Percentiles rank a stretch among this genome's conserved stretches.
phyloP scores from a whole-genome alignment of 2,888 invertebrate genomes.

The Ectobius pallidus region DNA sequence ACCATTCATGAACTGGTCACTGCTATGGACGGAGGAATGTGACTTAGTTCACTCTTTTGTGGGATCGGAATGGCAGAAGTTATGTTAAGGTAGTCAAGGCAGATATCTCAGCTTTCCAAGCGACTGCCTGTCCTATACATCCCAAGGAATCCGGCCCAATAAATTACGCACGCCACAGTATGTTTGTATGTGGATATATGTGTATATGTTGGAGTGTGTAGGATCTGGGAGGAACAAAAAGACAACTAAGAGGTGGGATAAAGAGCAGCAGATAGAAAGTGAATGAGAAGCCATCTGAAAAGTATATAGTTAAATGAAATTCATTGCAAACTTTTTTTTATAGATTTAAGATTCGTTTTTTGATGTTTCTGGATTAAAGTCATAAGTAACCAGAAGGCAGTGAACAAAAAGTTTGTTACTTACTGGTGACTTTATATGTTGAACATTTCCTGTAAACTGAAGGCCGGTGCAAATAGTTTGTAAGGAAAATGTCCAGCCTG shows the following conservation, averaged over 20 bases:
- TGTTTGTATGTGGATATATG: conserved; percentile 22
- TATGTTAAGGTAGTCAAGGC: conserved; percentile 30
- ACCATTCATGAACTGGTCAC: no score
- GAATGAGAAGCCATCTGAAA: conserved; percentile 10
- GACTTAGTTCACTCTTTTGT: conserved; percentile 2
- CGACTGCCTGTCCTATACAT: conserved; percentile 27
- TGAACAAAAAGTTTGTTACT: no score
- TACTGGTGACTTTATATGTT: no score
- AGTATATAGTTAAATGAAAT: not conserved
- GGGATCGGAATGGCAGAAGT: not conserved
- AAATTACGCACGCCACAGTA: conserved; percentile 20
- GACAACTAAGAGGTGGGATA: not conserved
- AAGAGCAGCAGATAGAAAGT: not conserved
- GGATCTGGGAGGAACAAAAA: no score
- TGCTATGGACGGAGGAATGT: not conserved
- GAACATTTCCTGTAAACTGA: no score
- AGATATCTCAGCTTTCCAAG: conserved; percentile 18
- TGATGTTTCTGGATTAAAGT: no score
- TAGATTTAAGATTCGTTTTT: no score
- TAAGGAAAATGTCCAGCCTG: no score
- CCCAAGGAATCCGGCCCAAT: conserved; percentile 34
- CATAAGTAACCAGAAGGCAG: no score
- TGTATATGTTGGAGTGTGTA: conserved; percentile 18
- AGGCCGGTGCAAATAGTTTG: no score
- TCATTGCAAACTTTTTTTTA: no score